These are phyloP conservation scores for Poeciliopsis presidionis DNA, from an alignment of 2,797 vertebrate species.

Conservation along the genomic window DNA sequence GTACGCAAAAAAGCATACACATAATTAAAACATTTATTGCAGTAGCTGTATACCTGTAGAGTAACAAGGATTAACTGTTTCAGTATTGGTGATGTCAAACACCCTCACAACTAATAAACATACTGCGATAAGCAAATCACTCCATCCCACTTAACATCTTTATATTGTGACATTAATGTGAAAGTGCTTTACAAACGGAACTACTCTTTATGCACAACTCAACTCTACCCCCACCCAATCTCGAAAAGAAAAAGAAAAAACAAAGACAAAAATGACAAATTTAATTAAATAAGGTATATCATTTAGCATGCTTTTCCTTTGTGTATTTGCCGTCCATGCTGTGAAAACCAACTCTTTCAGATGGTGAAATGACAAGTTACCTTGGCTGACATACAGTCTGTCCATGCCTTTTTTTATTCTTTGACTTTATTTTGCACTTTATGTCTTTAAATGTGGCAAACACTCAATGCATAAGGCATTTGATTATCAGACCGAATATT, in stretches of 20 bases:
- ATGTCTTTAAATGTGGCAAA: slow-evolving; percentile 86
- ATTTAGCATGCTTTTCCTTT: slow-evolving; percentile 93
- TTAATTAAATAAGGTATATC: slow-evolving; percentile 83
- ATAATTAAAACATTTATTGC: slow-evolving; percentile 99
- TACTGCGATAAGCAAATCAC: slow-evolving; percentile 96
- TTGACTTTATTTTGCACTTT: slow-evolving; percentile 45
- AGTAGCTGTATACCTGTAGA: slow-evolving; percentile 99
- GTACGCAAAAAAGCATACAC: slow-evolving; percentile 73
- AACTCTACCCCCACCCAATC: slow-evolving; percentile 65
- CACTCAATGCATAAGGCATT: slow-evolving; percentile 88
- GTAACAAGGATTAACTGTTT: slow-evolving; percentile 99
- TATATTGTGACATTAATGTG: slow-evolving; percentile 89
- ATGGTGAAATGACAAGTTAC: slow-evolving; percentile 64
- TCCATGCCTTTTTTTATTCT: slow-evolving; percentile 71
- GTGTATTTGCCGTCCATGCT: slow-evolving; percentile 94
- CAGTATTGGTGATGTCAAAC: slow-evolving; percentile 98
- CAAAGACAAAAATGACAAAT: slow-evolving; percentile 82
- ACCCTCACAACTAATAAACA: slow-evolving; percentile 96
- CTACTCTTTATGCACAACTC: slow-evolving; percentile 86
- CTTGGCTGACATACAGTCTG: slow-evolving; percentile 58
- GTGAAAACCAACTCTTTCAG: slow-evolving; percentile 77
- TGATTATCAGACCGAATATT: slow-evolving; percentile 77
- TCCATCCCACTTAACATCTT: slow-evolving; percentile 85
- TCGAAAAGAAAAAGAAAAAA: background rate
- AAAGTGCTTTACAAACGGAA: slow-evolving; percentile 92